Evolutionary conservation across 2,888 invertebrate species (phyloP), one percentile per base, ranked within the genome.

Genomic region (Drosophila barbarae): DNA sequence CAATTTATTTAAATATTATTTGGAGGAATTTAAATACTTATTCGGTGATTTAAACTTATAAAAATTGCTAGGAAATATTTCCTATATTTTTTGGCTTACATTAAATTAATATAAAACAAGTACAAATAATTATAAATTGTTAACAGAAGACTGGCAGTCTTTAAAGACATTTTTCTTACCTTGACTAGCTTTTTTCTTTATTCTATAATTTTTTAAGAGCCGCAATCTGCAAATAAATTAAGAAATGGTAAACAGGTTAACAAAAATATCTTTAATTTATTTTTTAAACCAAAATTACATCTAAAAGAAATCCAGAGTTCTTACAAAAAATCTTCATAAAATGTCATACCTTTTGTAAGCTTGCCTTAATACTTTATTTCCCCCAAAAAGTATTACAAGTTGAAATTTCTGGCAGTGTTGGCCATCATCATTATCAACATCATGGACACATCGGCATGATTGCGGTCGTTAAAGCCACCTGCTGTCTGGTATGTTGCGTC

Each of bases 391-490:
- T n/a, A 13, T 1, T 2, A 8, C 8, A 8, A 8, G 8, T 18
- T 7, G 1, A n/a, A n/a, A 9, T 59, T 60, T 60, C 38, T 32
- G n/a, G 2, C 46, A 60, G 59, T 58, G 58, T 32, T 49, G 41
- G 21, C 47, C 61, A 51, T 66, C 67, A 53, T 65, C 67, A 59
- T 68, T 50, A 66, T 58, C 52, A 66, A 60, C 49, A 54, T 53
- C 59, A 68, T 64, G 60, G 61, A 44, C 53, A 60, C 59, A 68
- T 64, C 44, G 46, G 52, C 60, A 64, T 64, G 50, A 57, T 56
- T 60, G 61, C 49, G 61, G 70, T 61, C 76, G 61, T 69, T 72
- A 68, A 71, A 81, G 74, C 79, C 79, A 80, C 79, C 79, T 80
- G 79, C 79, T 78, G 78, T 77, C 52, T 41, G 52, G 51, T 47